Base-by-base conservation (phyloP, 2,113 vertebrate species). In the Crypturellus undulatus region DNA sequence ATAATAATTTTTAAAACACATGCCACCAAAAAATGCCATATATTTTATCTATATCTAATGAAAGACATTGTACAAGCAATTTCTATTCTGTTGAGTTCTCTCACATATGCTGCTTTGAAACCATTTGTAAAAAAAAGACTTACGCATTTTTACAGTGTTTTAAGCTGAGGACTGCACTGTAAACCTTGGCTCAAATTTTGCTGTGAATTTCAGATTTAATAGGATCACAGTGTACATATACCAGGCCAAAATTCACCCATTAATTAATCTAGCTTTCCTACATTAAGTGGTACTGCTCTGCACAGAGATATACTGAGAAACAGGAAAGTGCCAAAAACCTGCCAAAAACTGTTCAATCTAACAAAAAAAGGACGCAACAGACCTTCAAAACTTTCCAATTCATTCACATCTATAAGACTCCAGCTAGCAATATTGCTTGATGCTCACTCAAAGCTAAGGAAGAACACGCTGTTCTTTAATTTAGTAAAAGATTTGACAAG, bases 1-100 rank as follows among this genome's bases (percentile, higher is more conserved):
- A 91, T 91, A 91, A 85, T 84, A 92, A 80, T 83, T 96, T 86
- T 93, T 89, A 93, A 75, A 95, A 89, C 92, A 96, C 32, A 94
- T 89, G 92, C 87, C 93, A 93, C 93, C 76, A 94, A 93, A 89
- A 93, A 92, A 88, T 3, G 19, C 73, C 91, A 69, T 86, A 49
- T 72, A 91, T 79, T 93, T 94, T 76, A 89, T 80, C 81, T 86
- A 69, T 96, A 93, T 65, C 83, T 79, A 94, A 92, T 65, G 49
- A 93, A 92, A 95, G 83, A 73, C 63, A 89, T 82, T 51, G 65
- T 76, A 87, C 65, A 86, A 92, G 70, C 43, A 82, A 83, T 71
- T 94, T 83, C 83, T 75, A 94, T 94, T 94, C 43, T 88, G 83
- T 60, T 93, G 77, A 36, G 64, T 60, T 94, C 87, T 64, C 65